Conservation (phyloP, 37 sponge, comb jelly and placozoan genomes). For the Spongia lamella region DNA sequence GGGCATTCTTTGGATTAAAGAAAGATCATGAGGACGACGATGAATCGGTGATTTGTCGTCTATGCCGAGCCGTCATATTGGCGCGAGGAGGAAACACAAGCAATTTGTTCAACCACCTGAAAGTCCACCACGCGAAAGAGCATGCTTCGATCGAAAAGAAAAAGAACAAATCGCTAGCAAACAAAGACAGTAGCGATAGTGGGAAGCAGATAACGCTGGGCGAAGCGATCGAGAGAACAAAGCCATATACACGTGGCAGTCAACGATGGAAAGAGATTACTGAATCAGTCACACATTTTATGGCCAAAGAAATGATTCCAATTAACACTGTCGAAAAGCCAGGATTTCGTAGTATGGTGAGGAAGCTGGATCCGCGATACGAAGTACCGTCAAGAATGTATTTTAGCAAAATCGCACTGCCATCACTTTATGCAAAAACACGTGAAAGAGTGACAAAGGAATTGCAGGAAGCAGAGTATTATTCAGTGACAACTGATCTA, state of each 20-base stretch:
- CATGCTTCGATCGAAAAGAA: neutral
- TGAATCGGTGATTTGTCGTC: neutral
- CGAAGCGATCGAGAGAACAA: neutral
- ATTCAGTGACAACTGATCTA: constrained; percentile 19
- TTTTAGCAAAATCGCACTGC: constrained; percentile 23
- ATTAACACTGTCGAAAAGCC: too few species aligned
- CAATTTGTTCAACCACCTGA: constrained; percentile 23
- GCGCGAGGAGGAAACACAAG: constrained; percentile 31
- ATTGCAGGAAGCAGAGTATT: constrained; percentile 1
- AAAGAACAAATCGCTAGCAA: neutral
- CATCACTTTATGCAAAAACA: constrained; percentile 25
- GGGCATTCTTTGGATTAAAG: constrained; percentile 16
- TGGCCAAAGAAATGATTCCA: constrained; percentile 20
- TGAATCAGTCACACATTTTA: constrained; percentile 25
- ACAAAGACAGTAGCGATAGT: neutral
- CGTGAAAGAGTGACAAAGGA: constrained; percentile 14
- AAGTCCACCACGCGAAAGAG: constrained; percentile 18
- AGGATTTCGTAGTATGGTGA: too few species aligned
- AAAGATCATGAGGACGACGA: neutral
- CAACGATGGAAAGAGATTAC: constrained; percentile 25
- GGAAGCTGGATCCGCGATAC: constrained; percentile 1
- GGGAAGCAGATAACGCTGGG: constrained; percentile 10
- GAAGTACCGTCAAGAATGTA: constrained; percentile 27
- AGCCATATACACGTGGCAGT: constrained; percentile 13
- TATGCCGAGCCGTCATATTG: neutral